Evolutionary conservation across 2,888 invertebrate species (phyloP), one percentile per base, ranked within the genome.

Genomic region (Sericinus montela): DNA sequence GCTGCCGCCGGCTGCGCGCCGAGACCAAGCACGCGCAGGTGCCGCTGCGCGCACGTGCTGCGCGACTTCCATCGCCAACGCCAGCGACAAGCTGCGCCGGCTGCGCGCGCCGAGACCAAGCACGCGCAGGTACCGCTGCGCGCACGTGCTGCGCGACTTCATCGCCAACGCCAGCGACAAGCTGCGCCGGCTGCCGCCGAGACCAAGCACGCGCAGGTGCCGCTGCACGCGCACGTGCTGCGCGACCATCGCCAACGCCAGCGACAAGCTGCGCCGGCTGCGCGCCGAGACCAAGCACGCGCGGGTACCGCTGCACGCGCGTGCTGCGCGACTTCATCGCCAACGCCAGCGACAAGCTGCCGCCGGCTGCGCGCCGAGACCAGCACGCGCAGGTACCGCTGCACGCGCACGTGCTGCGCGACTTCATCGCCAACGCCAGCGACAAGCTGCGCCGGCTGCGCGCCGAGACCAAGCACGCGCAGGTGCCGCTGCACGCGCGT

Each of bases 131-230:
- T 74, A 8, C 25, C 4, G 7, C 55, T 92, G 93, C 19, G n/a
- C n/a, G 2, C 19, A 5, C 5, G 19, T 19, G 42, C 84, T 95
- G 51, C 86, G 93, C 53, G 97, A 97, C 80, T 98, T 98, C 83
- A 89, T 97, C 38, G 91, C 91, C 56, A 95, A 95, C 79, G 94
- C 96, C 0, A 95, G 95, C 69, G 97, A 97, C 57, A 96, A 96
- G 78, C 82, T 97, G 93, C n/a, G n/a, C 56, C 92, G 95, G 59
- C 85, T 97, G 59, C 92, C 63, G 90, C 90, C 40, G 97, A 97
- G 69, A 75, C 75, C 55, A 76, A 75, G 46, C 79, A 74, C 53
- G 70, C 77, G 32, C 77, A 75, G 75, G 75, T 74, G 4, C 25
- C 4, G 7, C 55, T 92, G 93, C 37, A 15, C 48, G 42, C 55